Evolutionary conservation across 1,140 invertebrate genomes (phyloP).

Genomic region (Aphis craccivora): DNA sequence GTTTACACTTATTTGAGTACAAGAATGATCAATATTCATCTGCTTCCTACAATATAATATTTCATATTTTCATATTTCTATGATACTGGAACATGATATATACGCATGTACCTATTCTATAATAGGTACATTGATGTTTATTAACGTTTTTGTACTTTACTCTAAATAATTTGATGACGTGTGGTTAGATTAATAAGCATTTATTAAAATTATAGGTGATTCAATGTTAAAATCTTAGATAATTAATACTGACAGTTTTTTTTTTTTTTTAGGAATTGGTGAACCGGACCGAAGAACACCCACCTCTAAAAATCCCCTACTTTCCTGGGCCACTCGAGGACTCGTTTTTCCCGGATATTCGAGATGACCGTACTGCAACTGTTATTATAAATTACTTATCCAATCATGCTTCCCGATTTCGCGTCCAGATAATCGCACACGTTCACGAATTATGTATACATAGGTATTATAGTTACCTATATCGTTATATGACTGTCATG

Average conservation of each 20-base stretch:
- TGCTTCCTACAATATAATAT: background rate
- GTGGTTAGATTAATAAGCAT: background rate
- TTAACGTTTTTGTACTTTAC: too few species aligned
- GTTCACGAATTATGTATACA: background rate
- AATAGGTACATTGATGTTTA: too few species aligned
- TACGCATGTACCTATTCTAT: too few species aligned
- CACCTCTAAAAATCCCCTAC: too few species aligned
- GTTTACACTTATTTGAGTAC: too few species aligned
- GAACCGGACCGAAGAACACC: too few species aligned
- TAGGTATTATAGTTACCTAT: background rate
- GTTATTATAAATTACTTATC: constrained; percentile 10
- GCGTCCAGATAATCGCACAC: background rate
- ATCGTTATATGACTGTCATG: background rate
- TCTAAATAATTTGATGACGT: background rate
- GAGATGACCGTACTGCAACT: background rate
- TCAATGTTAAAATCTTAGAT: background rate
- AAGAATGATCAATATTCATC: background rate
- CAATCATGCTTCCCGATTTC: background rate
- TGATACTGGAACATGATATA: too few species aligned
- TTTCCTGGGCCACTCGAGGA: background rate
- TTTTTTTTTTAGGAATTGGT: background rate
- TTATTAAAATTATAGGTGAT: background rate
- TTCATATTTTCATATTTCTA: background rate
- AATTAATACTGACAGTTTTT: background rate
- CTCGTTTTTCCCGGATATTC: background rate